Conservation (phyloP, 2,113 vertebrate genomes). For the Solea solea region DNA sequence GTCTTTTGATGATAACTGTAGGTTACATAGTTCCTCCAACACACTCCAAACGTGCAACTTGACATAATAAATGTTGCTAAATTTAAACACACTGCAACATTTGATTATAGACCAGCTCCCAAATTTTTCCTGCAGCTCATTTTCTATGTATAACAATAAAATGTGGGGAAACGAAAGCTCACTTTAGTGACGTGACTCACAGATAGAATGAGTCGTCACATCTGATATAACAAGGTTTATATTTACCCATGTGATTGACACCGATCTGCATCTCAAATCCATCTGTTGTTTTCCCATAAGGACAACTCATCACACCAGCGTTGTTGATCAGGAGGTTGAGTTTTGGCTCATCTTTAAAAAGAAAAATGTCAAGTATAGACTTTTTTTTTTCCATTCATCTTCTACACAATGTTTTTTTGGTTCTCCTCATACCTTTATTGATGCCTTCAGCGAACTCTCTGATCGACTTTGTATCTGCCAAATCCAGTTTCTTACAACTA, state of each 20-base stretch:
- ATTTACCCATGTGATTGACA: conserved; percentile 84
- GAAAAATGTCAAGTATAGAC: neutral
- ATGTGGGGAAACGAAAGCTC: too few relatives aligned
- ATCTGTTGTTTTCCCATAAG: conserved; percentile 80
- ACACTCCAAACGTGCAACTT: too few relatives aligned
- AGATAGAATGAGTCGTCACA: too few relatives aligned
- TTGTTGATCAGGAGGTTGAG: conserved; percentile 86
- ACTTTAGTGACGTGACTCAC: too few relatives aligned
- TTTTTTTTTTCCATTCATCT: neutral
- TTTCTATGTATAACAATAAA: too few relatives aligned
- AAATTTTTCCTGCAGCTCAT: too few relatives aligned
- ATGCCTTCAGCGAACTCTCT: conserved; percentile 79
- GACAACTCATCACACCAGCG: conserved; percentile 85
- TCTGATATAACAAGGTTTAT: neutral
- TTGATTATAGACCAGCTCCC: too few relatives aligned
- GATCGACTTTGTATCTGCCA: conserved; percentile 80
- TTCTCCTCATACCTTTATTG: conserved; percentile 69
- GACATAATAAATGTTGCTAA: too few relatives aligned
- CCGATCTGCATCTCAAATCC: conserved; percentile 86
- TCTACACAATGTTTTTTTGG: neutral
- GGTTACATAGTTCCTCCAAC: too few relatives aligned
- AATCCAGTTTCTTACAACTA: conserved; percentile 76
- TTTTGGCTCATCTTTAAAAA: conserved; percentile 72
- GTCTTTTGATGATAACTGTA: too few relatives aligned
- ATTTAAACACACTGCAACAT: too few relatives aligned